phyloP scores from a whole-genome alignment of 2,797 vertebrate species.

The Enteromius trimaculatus region DNA sequence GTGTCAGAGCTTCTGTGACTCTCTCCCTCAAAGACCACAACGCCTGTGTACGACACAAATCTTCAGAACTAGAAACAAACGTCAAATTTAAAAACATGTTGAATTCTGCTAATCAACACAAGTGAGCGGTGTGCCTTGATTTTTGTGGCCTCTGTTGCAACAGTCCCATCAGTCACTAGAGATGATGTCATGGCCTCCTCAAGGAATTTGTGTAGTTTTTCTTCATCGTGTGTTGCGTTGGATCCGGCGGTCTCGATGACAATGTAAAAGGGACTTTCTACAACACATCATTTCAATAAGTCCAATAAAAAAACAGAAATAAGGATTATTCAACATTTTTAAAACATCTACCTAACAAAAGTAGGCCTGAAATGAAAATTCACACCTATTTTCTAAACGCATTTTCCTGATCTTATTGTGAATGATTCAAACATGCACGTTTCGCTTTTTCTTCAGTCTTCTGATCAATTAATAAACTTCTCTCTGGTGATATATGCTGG shows the following conservation, averaged over 20 bases:
- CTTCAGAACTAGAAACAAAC: not conserved
- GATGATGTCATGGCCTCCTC: conserved; percentile 80
- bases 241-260: conserved; percentile 94
- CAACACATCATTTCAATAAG: conserved; percentile 32
- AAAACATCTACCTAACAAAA: not conserved
- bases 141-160: conserved; percentile 87
- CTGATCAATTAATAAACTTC: not conserved
- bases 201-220: conserved; percentile 89
- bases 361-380: not conserved
- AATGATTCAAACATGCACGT: not conserved
- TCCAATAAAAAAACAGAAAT: conserved; percentile 5
- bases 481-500: not conserved
- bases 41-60: conserved; percentile 66
- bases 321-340: not conserved
- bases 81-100: not conserved
- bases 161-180: conserved; percentile 85
- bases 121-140: conserved; percentile 78
- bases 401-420: not conserved
- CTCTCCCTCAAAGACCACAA: conserved; percentile 94
- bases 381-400: not conserved
- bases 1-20: conserved; percentile 88
- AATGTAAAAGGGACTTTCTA: conserved; percentile 91
- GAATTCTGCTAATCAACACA: not conserved
- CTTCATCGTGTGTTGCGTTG: conserved; percentile 80
- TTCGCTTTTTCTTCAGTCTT: not conserved